Conservation (phyloP, 2,888 invertebrate species). For the Busseola fusca region DNA sequence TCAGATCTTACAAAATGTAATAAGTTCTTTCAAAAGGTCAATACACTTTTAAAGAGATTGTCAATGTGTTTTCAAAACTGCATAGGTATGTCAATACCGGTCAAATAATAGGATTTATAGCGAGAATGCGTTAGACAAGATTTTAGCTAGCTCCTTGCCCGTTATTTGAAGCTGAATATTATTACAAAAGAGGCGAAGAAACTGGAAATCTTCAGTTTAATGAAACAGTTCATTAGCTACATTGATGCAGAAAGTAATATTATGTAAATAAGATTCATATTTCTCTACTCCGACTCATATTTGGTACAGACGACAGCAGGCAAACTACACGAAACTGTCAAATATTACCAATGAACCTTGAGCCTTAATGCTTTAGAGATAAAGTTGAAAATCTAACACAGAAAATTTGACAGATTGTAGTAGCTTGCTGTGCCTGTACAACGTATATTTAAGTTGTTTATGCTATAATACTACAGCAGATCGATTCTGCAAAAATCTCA, state of each 20-base stretch:
- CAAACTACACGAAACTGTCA: too few relatives aligned
- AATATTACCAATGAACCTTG: too few relatives aligned
- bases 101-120: slow-evolving; percentile 22
- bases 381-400: too few relatives aligned
- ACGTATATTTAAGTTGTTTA: too few relatives aligned
- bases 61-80: slow-evolving; percentile 24
- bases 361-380: too few relatives aligned
- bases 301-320: too few relatives aligned
- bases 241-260: slow-evolving; percentile 22
- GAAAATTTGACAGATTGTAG: too few relatives aligned
- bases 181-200: slow-evolving; percentile 8
- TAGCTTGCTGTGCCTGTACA: too few relatives aligned
- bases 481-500: too few relatives aligned
- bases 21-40: slow-evolving; percentile 1
- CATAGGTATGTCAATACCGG: slow-evolving; percentile 25
- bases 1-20: not conserved
- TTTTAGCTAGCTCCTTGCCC: not conserved
- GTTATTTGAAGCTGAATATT: slow-evolving; percentile 1
- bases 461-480: too few relatives aligned
- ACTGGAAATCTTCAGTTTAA: not conserved
- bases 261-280: slow-evolving; percentile 9
- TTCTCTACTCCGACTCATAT: too few relatives aligned
- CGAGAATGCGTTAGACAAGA: slow-evolving; percentile 21
- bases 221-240: slow-evolving; percentile 3
- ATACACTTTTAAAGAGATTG: slow-evolving; percentile 1